phyloP scores from a whole-genome alignment of 2,797 vertebrate genomes.

The Salmo trutta region DNA sequence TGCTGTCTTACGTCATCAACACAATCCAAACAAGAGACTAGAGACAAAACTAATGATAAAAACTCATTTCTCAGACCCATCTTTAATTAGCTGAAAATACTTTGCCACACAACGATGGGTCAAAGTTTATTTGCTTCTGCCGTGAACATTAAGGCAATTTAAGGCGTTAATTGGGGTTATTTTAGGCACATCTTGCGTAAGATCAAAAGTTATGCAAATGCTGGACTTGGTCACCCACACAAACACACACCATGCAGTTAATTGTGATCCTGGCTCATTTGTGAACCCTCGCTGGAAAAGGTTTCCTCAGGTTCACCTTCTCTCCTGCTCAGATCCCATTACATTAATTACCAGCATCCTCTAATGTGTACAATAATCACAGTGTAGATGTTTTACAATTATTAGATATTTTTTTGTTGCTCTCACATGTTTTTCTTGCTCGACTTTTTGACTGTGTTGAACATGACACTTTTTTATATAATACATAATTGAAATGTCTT shows the following conservation, averaged over 20 bases:
- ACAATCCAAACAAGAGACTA: neutral
- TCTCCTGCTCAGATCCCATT: conserved; percentile 6
- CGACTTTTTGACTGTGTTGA: neutral
- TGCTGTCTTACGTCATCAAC: neutral
- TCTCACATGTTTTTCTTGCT: neutral
- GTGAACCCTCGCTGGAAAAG: conserved; percentile 33
- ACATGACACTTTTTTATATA: no score
- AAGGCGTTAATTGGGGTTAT: conserved; percentile 52
- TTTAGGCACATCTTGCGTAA: conserved; percentile 1
- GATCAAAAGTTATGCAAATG: conserved; percentile 38
- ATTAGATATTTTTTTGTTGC: neutral
- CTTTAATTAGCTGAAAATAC: conserved; percentile 31
- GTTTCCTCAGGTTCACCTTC: conserved; percentile 24
- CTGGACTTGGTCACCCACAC: neutral
- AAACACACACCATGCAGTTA: conserved; percentile 37
- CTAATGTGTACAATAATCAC: conserved; percentile 8
- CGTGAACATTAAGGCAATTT: conserved; percentile 39
- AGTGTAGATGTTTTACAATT: neutral
- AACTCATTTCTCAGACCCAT: neutral
- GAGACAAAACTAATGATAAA: neutral
- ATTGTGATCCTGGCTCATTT: conserved; percentile 48
- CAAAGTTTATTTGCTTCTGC: conserved; percentile 45
- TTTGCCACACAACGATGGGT: conserved; percentile 29
- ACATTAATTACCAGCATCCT: conserved; percentile 19
- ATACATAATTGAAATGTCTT: neutral